Evolutionary conservation across 2,888 invertebrate species (phyloP).

Genomic region (Coelopa pilipes): DNA sequence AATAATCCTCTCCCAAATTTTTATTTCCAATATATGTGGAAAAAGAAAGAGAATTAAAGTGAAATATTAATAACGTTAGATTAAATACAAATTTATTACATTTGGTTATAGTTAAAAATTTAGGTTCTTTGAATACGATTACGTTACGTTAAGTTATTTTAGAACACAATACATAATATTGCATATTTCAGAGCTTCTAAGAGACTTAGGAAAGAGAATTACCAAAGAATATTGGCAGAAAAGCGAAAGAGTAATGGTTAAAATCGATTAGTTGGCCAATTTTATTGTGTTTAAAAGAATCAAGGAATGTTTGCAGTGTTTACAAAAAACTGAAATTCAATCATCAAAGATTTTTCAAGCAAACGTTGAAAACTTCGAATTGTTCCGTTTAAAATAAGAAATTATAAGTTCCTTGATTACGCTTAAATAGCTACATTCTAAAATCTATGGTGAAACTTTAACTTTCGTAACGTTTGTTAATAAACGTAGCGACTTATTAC

Average conservation of each 20-base stretch:
- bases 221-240: not conserved
- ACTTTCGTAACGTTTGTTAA: not conserved
- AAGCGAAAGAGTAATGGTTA: not conserved
- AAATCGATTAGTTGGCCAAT: not conserved
- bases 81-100: conserved; percentile 26
- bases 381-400: not conserved
- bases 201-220: not conserved
- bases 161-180: too few relatives aligned
- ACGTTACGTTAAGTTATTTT: not conserved
- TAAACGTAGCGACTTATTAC: not conserved
- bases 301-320: conserved; percentile 41
- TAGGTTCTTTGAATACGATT: not conserved
- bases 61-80: conserved; percentile 28
- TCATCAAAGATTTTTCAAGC: not conserved
- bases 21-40: conserved; percentile 32
- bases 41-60: conserved; percentile 35
- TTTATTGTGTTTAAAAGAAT: conserved; percentile 16
- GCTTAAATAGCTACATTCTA: not conserved
- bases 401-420: conserved; percentile 15
- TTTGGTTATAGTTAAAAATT: conserved; percentile 16
- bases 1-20: conserved; percentile 27
- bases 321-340: not conserved
- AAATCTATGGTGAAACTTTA: not conserved
- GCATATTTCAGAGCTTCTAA: not conserved
- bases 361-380: not conserved